Conservation (phyloP, 2,113 vertebrate genomes). For the Pomatostomus ruficeps region DNA sequence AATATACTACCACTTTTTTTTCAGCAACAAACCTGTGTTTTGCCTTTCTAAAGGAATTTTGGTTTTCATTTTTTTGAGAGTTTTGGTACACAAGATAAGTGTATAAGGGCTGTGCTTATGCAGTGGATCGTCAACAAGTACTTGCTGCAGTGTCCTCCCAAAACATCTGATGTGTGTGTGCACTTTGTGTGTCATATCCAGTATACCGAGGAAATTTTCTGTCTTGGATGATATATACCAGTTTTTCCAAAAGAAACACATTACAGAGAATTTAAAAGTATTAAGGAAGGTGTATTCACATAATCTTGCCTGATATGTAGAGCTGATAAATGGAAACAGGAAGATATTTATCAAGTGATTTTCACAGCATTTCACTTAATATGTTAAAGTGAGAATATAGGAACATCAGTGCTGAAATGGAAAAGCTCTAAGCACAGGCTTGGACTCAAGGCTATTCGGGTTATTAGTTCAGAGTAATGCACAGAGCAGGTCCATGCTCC, state of each 20-base stretch:
- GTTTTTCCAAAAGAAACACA: neutral
- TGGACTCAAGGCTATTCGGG: rapidly evolving
- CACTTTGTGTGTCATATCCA: neutral
- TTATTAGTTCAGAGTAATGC: neutral
- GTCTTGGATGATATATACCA: neutral
- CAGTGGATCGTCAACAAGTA: neutral
- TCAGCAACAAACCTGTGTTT: neutral
- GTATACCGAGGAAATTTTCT: neutral
- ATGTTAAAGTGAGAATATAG: neutral
- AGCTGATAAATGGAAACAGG: neutral
- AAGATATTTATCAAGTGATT: neutral
- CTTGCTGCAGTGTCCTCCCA: neutral
- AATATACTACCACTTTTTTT: neutral
- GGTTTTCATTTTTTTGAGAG: neutral
- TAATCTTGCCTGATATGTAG: neutral
- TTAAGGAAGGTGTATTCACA: neutral
- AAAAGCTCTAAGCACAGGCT: neutral
- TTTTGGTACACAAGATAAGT: neutral
- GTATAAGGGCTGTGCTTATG: neutral
- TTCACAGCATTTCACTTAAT: neutral
- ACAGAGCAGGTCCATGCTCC: neutral
- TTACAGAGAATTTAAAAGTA: neutral
- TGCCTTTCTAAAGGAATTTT: neutral
- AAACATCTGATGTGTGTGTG: neutral
- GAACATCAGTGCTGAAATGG: neutral